Base-by-base conservation (phyloP, 2,888 invertebrate genomes). In the Leucophora obtusa region DNA sequence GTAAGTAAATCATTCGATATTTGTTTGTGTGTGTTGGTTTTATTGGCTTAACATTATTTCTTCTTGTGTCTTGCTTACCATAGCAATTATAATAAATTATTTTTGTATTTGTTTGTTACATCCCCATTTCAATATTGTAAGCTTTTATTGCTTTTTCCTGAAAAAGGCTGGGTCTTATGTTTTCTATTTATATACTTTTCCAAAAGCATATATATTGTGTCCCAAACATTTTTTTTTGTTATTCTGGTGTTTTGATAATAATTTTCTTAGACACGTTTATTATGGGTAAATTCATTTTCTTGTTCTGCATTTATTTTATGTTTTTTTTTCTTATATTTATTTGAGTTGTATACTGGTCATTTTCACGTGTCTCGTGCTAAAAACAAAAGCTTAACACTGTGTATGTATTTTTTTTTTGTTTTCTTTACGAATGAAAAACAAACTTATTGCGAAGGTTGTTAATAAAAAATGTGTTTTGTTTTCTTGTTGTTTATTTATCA, bases 1-100 rank as follows among this genome's bases (percentile, higher is more conserved):
- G 50, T 47, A 18, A 47, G 50, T 47, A 18, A 47, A 10, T 17
- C 35, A 18, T 70, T 17, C 24, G 33, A 4, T 15, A 24, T 18
- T 33, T 35, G 24, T 59, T 51, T 14, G 47, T 65, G 33, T 72
- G 38, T 72, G 51, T n/a, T 56, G 21, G 9, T 18, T 18, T 62
- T 18, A 1, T 51, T 51, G 24, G 24, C 53, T 21, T 58, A 10
- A 10, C 35, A 14, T 24, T 54, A 33, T 14, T 51, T 35, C 24
- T 56, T n/a, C 15, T 65, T 50, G 53, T 70, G 62, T 71, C 54
- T 65, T 74, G 66, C 59, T 74, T 66, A 66, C 66, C 66, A 53
- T 53, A 53, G 74, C 74, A 74, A 74, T 66, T 74, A 74, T 66
- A 76, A 77, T 81, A 81, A 77, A 69, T 77, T 70, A 77, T 70